Base-by-base conservation (phyloP, 2,113 vertebrate species). In the Hydropotes inermis region DNA sequence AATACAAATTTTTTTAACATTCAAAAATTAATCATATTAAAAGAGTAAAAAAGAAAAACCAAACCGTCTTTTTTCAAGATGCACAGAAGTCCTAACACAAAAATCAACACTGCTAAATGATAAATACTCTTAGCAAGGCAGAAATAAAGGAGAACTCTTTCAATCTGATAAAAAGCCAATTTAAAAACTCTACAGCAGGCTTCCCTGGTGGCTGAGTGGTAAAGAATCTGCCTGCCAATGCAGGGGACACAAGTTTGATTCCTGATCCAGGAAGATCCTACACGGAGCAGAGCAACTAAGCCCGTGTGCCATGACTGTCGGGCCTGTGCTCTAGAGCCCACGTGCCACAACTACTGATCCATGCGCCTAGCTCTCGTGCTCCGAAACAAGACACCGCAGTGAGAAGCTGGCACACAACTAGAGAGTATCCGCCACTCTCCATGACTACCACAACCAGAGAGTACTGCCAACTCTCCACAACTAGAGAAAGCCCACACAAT, bases 11-110 rank as follows among this genome's bases (percentile, higher is more conserved):
- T 61, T 50, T 61, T 79, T 86, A 79, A 87, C 55, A 47, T 47
- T 81, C 5, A 81, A 81, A 91, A 91, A 81, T 30, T 2, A 13
- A 81, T 45, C 1, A 10, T 27, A 91, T 57, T 67, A 54, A 61
- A 64, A 81, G 39, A 39, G 81, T 67, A 27, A 92, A 87, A 81
- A 92, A 87, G 16, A 16, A 91, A 91, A 91, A 67, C 12, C 15
- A 89, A 39, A 67, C 28, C 16, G 52, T 36, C 50, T 57, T 92
- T 76, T 39, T 57, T 92, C 58, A 82, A 92, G 30, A 70, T 27
- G 6, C 25, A 81, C 50, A 92, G 47, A 91, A 95, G 55, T 87
- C 25, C 86, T 81, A 8, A 33, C 17, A 70, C 33, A 95, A 70
- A 79, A 57, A 58, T 79, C 82, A 79, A 92, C 9, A 61, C n/a